Percentiles rank a stretch among this genome's conserved stretches.
phyloP scores from a whole-genome alignment of 2,888 invertebrate species.

The Ctena decussata region DNA sequence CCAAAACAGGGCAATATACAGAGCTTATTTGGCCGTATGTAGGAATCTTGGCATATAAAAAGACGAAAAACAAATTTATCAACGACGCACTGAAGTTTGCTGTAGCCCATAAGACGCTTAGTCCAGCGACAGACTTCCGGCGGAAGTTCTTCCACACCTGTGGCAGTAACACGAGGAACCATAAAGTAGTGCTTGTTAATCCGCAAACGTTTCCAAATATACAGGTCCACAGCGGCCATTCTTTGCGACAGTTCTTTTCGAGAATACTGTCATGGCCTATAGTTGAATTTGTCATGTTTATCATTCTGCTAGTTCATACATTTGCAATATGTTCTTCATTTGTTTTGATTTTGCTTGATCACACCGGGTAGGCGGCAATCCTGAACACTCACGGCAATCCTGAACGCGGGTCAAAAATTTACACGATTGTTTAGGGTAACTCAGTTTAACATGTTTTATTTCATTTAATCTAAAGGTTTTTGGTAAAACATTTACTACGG shows the following conservation, averaged over 20 bases:
- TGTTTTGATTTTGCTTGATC: no score
- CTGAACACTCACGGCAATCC: no score
- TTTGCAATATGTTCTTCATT: no score
- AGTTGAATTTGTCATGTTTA: not conserved
- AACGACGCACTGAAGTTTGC: constrained; percentile 73
- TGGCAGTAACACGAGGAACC: constrained; percentile 74
- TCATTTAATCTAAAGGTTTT: no score
- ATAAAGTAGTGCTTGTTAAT: constrained; percentile 67
- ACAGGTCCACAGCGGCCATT: constrained; percentile 70
- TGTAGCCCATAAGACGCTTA: constrained; percentile 72
- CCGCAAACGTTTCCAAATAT: constrained; percentile 67
- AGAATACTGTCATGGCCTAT: constrained; percentile 23
- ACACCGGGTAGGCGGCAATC: no score
- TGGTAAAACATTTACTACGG: no score
- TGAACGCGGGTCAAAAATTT: no score
- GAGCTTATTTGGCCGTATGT: constrained; percentile 69
- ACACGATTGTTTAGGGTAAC: no score
- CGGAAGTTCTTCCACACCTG: constrained; percentile 75
- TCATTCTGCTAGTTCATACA: no score
- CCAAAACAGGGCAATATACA: constrained; percentile 70
- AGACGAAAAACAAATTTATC: constrained; percentile 72
- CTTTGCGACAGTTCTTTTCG: constrained; percentile 67
- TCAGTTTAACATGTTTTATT: no score
- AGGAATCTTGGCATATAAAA: constrained; percentile 61
- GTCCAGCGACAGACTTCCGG: constrained; percentile 71